These are phyloP conservation scores for Hipposideros larvatus DNA, from an alignment of 2,797 vertebrate genomes.

Conservation along the genomic window DNA sequence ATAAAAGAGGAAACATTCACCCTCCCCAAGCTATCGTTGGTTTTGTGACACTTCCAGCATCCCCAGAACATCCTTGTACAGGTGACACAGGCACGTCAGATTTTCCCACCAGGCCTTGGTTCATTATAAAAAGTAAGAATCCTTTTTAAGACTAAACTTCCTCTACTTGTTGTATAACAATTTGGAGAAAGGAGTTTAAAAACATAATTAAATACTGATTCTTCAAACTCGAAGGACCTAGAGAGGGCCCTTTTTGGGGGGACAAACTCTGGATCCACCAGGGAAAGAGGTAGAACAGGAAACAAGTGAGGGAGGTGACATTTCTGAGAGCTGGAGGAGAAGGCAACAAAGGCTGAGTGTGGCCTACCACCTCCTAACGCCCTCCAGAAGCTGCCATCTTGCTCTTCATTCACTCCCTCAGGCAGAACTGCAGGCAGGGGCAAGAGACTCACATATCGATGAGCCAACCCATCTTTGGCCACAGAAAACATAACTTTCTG, in stretches of 20 bases:
- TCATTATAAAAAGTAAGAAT: not conserved
- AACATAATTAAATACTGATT: not conserved
- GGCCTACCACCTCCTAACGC: not conserved
- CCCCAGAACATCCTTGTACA: not conserved
- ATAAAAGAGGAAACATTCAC: not conserved
- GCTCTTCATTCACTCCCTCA: not conserved
- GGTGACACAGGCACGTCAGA: not conserved
- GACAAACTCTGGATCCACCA: not conserved
- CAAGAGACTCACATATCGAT: not conserved
- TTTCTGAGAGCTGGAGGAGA: not conserved
- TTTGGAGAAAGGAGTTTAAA: not conserved
- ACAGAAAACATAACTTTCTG: not conserved
- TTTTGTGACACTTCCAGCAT: not conserved
- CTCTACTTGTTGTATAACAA: not conserved
- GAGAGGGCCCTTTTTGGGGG: not conserved
- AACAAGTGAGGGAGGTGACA: not conserved
- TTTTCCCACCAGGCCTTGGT: not conserved
- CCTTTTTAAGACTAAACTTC: not conserved
- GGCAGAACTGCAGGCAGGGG: fast-evolving
- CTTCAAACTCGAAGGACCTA: not conserved
- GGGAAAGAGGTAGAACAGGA: not conserved
- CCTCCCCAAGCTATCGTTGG: not conserved
- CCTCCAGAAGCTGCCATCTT: not conserved
- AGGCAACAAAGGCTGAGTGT: not conserved
- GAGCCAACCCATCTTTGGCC: not conserved